Percentiles rank a stretch among this genome's conserved stretches.
These are phyloP conservation scores for Epistrophella euchroma DNA, from an alignment of 2,888 invertebrate genomes.

Conservation along the genomic window DNA sequence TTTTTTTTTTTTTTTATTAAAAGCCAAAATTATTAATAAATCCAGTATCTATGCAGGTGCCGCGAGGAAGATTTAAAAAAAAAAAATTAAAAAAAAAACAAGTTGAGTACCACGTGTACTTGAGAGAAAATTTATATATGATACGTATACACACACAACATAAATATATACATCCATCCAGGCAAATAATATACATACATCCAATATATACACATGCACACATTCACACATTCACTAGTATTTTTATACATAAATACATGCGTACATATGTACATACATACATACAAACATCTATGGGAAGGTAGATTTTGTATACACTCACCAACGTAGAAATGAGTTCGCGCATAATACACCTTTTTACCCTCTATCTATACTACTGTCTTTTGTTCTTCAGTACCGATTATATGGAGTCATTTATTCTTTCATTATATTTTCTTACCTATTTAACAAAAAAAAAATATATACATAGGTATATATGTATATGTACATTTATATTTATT, in stretches of 20 bases:
- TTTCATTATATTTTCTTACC: neutral
- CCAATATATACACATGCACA: too few species aligned
- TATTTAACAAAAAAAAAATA: neutral
- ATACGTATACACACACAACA: too few species aligned
- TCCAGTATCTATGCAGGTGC: neutral
- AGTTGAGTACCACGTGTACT: constrained; percentile 62
- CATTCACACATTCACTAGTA: too few species aligned
- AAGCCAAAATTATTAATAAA: neutral
- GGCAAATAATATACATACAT: too few species aligned
- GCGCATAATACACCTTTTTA: constrained; percentile 7
- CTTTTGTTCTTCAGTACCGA: neutral
- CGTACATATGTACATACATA: too few species aligned
- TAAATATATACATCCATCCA: too few species aligned
- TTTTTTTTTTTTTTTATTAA: neutral
- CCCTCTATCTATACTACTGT: neutral
- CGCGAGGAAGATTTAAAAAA: neutral
- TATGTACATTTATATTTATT: neutral
- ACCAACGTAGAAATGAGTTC: neutral
- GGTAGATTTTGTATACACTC: neutral
- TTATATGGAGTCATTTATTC: constrained; percentile 3
- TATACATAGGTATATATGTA: neutral
- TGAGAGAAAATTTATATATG: constrained; percentile 8
- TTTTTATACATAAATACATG: too few species aligned
- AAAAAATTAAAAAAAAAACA: constrained; percentile 2
- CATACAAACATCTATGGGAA: too few species aligned